Base-by-base conservation (phyloP, 2,797 vertebrate species). In the Poeciliopsis paucimaculata region DNA sequence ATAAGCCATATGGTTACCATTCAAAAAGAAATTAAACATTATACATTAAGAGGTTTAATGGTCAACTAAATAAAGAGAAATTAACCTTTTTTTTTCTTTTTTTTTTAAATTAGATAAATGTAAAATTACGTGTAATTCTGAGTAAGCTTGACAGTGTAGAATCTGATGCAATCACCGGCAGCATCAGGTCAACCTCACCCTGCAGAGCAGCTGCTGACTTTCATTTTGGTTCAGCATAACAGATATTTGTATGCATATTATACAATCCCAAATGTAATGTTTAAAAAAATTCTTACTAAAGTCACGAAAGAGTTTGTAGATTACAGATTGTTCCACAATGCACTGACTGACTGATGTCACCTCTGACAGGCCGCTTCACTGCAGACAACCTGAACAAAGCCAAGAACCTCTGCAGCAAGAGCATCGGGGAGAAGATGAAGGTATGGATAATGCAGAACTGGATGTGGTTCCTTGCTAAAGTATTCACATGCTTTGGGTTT, bases 391-490 rank as follows among this genome's bases (percentile, higher is more conserved):
- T 99, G 84, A 99, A 99, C 95, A 99, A 99, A 84, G 94, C 96
- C 45, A 99, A 99, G 94, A 99, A 99, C 90, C 92, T 99, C 7
- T 99, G 98, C 95, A 99, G 98, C 96, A 99, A 96, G 94, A 97
- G 96, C 39, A 98, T 99, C 1, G 98, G 98, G 9, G 98, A 99
- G 85, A 99, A 99, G 93, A 99, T 99, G 97, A 99, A 99, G 97
- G 98, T 99, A 95, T 5, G 12, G 45, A 39, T 9, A 28, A n/a
- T 46, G 41, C 85, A 98, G 98, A 98, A 92, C 39, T 2, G 12
- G 28, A 3, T 7, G 23, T 2, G 26, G 23, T 0, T 43, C 23
- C 5, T 43, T n/a, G 26, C 23, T n/a, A 45, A 71, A 71, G 26
- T 45, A 28, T 71, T 45, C 26, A 71, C 11, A 16, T 3, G 3